Evolutionary conservation across 1,140 invertebrate species (phyloP), one percentile per base, ranked within the genome.

Genomic region (Patella vulgata): DNA sequence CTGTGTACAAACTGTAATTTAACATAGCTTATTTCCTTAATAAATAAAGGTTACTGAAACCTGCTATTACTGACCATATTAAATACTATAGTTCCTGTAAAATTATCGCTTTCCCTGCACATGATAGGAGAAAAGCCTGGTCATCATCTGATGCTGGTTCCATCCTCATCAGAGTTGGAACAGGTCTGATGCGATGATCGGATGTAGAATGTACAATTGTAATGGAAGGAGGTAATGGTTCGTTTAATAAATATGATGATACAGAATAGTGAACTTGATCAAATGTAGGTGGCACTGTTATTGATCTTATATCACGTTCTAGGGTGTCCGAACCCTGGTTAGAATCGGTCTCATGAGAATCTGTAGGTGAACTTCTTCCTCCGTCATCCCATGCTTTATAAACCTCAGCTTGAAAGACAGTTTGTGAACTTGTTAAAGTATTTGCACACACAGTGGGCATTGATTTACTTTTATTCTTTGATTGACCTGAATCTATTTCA

Each of bases 341-440:
- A 2, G 74, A 75, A 6, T 47, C 47, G 0, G 72, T 66, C 25
- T 74, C 74, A 14, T 71, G 70, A n/a, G 74, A 72, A 12, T 70
- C 59, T 11, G 68, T 65, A 6, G 71, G 69, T 4, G 66, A 56
- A 12, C 33, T 47, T 39, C 73, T 36, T 27, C 62, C 62, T 27
- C 46, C 39, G 8, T 53, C 54, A 25, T 67, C 72, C 78, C 78
- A 80, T 44, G 77, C 78, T 50, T 79, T 78, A 43, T 80, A 77
- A 12, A 80, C 77, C 40, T 80, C 78, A 4, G 77, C 78, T 25
- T 79, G 73, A 39, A 78, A 71, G 21, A 80, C 67, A 47, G 78
- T 80, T 31, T 74, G 75, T 12, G 77, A 78, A 36, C 68, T 70
- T 30, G 68, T 70, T 23, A 74, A 56, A 42, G 60, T 68, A 25